Conservation (phyloP, 2,888 invertebrate species). For the Parascotia fuliginaria region DNA sequence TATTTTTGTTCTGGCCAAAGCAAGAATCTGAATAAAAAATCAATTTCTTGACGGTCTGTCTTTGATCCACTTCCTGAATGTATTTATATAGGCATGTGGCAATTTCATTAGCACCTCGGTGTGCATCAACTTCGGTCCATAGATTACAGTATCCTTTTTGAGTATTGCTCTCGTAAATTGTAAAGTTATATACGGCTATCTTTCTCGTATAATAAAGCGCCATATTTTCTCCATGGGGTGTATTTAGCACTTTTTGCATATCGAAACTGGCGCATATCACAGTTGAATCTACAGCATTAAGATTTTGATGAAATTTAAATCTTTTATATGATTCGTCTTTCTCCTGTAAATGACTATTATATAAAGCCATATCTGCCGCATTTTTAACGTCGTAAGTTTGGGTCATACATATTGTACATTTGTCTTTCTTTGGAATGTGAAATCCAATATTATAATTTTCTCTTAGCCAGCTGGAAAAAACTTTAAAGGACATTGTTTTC, state of each 20-base stretch:
- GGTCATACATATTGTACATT: background rate
- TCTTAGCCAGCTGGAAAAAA: too few species aligned
- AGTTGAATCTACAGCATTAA: constrained; percentile 1
- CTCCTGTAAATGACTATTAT: background rate
- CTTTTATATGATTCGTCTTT: constrained; percentile 8
- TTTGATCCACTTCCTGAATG: background rate
- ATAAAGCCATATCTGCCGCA: background rate
- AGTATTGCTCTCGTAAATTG: constrained; percentile 1
- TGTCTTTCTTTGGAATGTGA: background rate
- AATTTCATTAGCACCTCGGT: constrained; percentile 4
- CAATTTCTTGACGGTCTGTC: background rate
- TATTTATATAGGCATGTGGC: background rate
- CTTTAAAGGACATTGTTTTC: too few species aligned
- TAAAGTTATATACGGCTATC: constrained; percentile 1
- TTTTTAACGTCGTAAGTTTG: background rate
- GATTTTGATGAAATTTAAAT: constrained; percentile 3
- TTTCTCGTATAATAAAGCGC: background rate
- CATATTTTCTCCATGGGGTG: constrained; percentile 7
- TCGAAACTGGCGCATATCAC: constrained; percentile 13
- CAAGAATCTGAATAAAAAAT: background rate
- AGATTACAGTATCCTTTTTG: background rate
- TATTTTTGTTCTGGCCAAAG: background rate
- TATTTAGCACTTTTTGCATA: constrained; percentile 12
- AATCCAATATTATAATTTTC: too few species aligned
- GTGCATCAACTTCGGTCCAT: constrained; percentile 8